Percentiles rank a stretch among this genome's conserved stretches.
phyloP scores from a whole-genome alignment of 2,113 vertebrate species.

The Oncorhynchus clarkii region DNA sequence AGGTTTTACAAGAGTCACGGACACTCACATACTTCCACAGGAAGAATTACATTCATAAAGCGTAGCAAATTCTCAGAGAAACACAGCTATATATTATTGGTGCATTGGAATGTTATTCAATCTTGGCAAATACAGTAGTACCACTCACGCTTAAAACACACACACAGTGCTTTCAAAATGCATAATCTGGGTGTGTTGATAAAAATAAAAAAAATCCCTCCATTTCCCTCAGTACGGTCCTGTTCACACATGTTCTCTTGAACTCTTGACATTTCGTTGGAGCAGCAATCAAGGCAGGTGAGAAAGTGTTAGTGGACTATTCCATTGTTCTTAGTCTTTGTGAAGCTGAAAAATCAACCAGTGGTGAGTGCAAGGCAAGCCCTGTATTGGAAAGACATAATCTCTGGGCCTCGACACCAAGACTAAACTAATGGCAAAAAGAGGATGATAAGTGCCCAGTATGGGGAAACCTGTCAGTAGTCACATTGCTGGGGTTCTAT shows the following conservation, averaged over 20 bases:
- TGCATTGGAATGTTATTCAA: slow-evolving; percentile 12
- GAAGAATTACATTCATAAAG: slow-evolving; percentile 53
- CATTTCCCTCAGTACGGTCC: not conserved
- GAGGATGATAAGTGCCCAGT: not conserved
- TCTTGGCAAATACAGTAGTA: slow-evolving; percentile 27
- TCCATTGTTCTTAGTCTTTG: slow-evolving; percentile 5
- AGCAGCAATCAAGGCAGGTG: slow-evolving; percentile 25
- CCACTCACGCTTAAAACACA: not conserved
- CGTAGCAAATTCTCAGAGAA: slow-evolving; percentile 6
- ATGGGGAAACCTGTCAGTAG: not conserved
- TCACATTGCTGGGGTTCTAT: not conserved
- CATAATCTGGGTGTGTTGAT: not conserved
- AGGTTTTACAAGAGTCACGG: not conserved
- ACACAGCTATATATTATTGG: slow-evolving; percentile 18
- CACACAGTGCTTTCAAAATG: slow-evolving; percentile 13
- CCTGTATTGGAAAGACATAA: not conserved
- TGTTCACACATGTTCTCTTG: not conserved
- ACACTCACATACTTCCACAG: slow-evolving; percentile 55
- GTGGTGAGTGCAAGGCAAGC: not conserved
- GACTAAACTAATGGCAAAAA: not conserved
- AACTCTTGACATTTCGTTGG: slow-evolving; percentile 3
- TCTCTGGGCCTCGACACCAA: not conserved
- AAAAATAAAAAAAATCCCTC: not conserved
- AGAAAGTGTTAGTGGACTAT: slow-evolving; percentile 6
- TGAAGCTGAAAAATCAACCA: not conserved